Evolutionary conservation across 2,888 invertebrate genomes (phyloP), one percentile per base, ranked within the genome.

Genomic region (Plemyria rubiginata): DNA sequence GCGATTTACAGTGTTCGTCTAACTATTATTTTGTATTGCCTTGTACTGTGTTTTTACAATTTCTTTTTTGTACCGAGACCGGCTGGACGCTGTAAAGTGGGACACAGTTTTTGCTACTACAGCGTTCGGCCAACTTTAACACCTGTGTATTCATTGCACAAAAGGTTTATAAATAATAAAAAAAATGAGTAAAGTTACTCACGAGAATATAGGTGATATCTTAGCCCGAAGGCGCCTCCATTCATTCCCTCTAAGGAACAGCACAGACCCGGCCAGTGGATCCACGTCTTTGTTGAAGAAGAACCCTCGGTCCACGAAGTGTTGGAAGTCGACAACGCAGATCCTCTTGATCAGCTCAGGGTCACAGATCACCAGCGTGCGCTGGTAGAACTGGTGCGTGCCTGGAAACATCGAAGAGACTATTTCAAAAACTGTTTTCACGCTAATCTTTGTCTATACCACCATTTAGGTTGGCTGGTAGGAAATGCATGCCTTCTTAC

Each of bases 121-220:
- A n/a, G n/a, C n/a, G n/a, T n/a, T n/a, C n/a, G n/a, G n/a, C n/a
- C n/a, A n/a, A n/a, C n/a, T n/a, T n/a, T n/a, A n/a, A n/a, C n/a
- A n/a, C n/a, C n/a, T n/a, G n/a, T n/a, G n/a, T n/a, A n/a, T n/a
- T n/a, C n/a, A n/a, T n/a, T n/a, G n/a, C n/a, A n/a, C n/a, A n/a
- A n/a, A n/a, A n/a, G n/a, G n/a, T n/a, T n/a, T n/a, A n/a, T n/a
- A n/a, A n/a, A n/a, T n/a, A n/a, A n/a, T n/a, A n/a, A n/a, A n/a
- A n/a, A n/a, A 3, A 11, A 11, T 38, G 3, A 11, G 11, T 11
- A 38, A 38, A 3, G 8, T 0, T 40, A 85, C 92, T 87, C 70
- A 92, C 91, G 93, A 92, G 68, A 93, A 93, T 70, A 92, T 89
- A 0, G 93, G 92, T 0, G 93, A 90, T 70, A 93, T 90, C 66